Evolutionary conservation across 1,140 invertebrate species (phyloP).

Genomic region (Lanistes nyassanus): DNA sequence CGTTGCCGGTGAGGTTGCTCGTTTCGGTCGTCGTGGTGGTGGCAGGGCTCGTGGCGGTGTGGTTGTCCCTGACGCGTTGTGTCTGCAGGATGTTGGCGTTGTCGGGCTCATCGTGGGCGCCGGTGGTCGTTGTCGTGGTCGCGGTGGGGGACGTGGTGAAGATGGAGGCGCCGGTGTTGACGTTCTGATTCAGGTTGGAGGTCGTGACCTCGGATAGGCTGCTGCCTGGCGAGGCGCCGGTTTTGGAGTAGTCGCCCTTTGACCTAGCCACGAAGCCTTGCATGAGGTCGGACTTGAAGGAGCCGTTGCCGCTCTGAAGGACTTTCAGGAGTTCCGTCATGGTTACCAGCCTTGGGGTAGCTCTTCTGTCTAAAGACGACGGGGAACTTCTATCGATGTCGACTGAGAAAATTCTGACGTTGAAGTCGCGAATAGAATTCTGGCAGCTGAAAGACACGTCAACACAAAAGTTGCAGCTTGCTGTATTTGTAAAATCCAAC

Average conservation of each 20-base stretch:
- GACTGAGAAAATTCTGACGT: no score
- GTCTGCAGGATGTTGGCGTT: constrained; percentile 20
- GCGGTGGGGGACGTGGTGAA: constrained; percentile 5
- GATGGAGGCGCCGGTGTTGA: not conserved
- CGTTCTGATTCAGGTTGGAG: not conserved
- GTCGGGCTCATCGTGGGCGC: constrained; percentile 1
- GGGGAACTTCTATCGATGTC: no score
- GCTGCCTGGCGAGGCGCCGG: not conserved
- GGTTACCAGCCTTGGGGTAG: not conserved
- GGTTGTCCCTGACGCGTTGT: constrained; percentile 1
- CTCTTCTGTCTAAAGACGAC: no score
- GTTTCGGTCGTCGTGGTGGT: not conserved
- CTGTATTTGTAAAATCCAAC: no score
- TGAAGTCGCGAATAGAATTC: no score
- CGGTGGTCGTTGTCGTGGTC: constrained; percentile 9
- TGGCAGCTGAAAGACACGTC: no score
- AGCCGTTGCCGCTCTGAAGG: constrained; percentile 16
- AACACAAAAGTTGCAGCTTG: no score
- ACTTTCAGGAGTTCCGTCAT: constrained; percentile 27
- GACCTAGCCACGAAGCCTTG: constrained; percentile 13
- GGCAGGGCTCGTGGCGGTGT: constrained; percentile 2
- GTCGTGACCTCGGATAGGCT: not conserved
- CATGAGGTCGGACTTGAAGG: constrained; percentile 24
- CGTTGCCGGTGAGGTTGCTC: not conserved
- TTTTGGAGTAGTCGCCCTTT: constrained; percentile 1